These are phyloP conservation scores for Speoplatyrhinus poulsoni DNA, from an alignment of 2,113 vertebrate genomes.

Conservation along the genomic window DNA sequence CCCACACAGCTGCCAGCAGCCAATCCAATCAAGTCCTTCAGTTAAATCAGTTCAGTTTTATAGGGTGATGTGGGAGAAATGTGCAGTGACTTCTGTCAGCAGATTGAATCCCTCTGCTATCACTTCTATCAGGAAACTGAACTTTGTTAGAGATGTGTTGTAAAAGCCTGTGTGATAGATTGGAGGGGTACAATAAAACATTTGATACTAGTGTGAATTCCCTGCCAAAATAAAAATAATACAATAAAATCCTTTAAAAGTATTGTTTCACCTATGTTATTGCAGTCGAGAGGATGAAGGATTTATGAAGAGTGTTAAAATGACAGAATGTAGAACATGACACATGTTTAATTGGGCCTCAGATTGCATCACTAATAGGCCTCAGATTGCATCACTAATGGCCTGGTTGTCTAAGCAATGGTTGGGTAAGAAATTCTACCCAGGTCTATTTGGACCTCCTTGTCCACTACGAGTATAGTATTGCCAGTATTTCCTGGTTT, in stretches of 20 bases:
- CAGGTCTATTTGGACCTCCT: constrained; percentile 2
- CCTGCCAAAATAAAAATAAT: neutral
- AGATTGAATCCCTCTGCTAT: constrained; percentile 36
- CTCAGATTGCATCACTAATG: neutral
- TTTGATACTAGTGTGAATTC: constrained; percentile 38
- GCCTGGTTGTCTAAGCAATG: too few relatives aligned
- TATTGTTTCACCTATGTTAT: constrained; percentile 24
- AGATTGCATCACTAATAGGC: neutral
- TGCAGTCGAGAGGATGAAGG: constrained; percentile 8
- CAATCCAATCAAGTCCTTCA: neutral
- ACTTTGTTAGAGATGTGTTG: constrained; percentile 22
- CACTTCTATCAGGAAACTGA: constrained; percentile 18
- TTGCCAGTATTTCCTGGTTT: too few relatives aligned
- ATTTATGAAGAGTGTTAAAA: constrained; percentile 31
- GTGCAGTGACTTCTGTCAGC: constrained; percentile 13
- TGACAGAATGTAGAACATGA: constrained; percentile 21
- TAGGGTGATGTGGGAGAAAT: neutral
- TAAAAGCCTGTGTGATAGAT: constrained; percentile 53
- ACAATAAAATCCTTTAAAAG: constrained; percentile 26
- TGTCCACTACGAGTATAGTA: constrained; percentile 20
- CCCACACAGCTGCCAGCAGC: too few relatives aligned
- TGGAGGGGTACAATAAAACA: constrained; percentile 51
- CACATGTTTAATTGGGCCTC: constrained; percentile 17
- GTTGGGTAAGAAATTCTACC: too few relatives aligned
- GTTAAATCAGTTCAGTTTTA: constrained; percentile 1